Conservation (phyloP, 2,113 vertebrate genomes). For the Rhodinocichla rosea region DNA sequence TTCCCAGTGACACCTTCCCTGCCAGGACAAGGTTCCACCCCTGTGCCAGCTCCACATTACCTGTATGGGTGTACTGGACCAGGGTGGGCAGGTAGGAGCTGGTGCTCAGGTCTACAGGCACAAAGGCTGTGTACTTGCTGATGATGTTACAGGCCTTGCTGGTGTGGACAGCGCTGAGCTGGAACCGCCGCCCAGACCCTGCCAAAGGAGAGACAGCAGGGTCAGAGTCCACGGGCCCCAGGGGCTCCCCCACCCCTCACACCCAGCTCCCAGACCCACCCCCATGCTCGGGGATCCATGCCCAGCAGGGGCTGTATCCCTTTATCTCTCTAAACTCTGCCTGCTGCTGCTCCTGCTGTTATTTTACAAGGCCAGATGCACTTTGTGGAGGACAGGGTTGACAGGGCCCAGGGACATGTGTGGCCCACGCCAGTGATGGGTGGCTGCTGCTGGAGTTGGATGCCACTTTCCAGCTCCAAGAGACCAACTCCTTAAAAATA, state of each 20-base stretch:
- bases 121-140: slow-evolving; percentile 90
- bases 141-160: slow-evolving; percentile 92
- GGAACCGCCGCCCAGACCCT: slow-evolving; percentile 87
- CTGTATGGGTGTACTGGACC: slow-evolving; percentile 78
- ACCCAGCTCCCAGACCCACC: not conserved
- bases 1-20: not conserved
- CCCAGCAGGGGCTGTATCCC: not conserved
- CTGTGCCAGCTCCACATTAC: slow-evolving; percentile 38
- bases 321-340: not conserved
- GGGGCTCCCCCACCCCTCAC: not conserved
- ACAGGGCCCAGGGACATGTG: not conserved
- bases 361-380: not conserved
- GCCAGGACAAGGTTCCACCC: not conserved
- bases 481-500: not conserved
- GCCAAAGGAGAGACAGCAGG: not conserved
- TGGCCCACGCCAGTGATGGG: not conserved
- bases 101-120: slow-evolving; percentile 87
- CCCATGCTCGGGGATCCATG: not conserved
- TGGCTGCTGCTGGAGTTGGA: not conserved
- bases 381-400: not conserved
- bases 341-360: not conserved
- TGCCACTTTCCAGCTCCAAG: not conserved
- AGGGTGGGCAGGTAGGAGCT: slow-evolving; percentile 82
- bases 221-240: fast-evolving
- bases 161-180: slow-evolving; percentile 85